Conservation (phyloP, 2,888 invertebrate species). For the Ornithoptera alexandrae region DNA sequence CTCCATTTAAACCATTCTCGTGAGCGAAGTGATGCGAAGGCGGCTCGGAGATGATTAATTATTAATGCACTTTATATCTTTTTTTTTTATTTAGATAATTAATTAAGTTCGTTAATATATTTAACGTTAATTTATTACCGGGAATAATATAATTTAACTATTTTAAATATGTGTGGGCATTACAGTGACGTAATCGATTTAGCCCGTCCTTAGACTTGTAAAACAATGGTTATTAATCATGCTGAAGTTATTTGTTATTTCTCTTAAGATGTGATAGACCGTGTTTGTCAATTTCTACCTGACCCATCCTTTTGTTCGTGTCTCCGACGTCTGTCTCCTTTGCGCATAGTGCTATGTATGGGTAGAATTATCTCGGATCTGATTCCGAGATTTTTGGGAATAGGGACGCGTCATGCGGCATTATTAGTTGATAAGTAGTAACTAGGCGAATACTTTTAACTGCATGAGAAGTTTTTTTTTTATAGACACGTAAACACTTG, state of each 20-base stretch:
- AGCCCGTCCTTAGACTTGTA: conserved; percentile 22
- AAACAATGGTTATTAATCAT: conserved; percentile 29
- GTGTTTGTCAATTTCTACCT: conserved; percentile 50
- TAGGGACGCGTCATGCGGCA: conserved; percentile 39
- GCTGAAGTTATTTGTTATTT: conserved; percentile 28
- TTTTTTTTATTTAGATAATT: background rate
- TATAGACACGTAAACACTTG: background rate
- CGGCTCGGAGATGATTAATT: conserved; percentile 11
- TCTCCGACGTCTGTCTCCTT: conserved; percentile 39
- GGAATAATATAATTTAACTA: conserved; percentile 23
- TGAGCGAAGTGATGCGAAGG: conserved; percentile 3
- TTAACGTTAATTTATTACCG: conserved; percentile 32
- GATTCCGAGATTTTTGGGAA: conserved; percentile 41
- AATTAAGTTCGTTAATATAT: background rate
- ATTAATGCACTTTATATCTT: conserved; percentile 2
- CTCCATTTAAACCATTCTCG: conserved; percentile 23
- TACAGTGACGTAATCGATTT: conserved; percentile 27
- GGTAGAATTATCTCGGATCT: conserved; percentile 37
- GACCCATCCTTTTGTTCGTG: conserved; percentile 48
- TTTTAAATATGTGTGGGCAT: conserved; percentile 24
- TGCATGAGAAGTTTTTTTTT: conserved; percentile 13
- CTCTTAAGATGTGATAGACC: conserved; percentile 34
- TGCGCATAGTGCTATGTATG: conserved; percentile 32
- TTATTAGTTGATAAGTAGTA: conserved; percentile 34
- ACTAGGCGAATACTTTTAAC: conserved; percentile 25